Conservation (phyloP, 2,888 invertebrate genomes). For the Ptychoptera albimana region DNA sequence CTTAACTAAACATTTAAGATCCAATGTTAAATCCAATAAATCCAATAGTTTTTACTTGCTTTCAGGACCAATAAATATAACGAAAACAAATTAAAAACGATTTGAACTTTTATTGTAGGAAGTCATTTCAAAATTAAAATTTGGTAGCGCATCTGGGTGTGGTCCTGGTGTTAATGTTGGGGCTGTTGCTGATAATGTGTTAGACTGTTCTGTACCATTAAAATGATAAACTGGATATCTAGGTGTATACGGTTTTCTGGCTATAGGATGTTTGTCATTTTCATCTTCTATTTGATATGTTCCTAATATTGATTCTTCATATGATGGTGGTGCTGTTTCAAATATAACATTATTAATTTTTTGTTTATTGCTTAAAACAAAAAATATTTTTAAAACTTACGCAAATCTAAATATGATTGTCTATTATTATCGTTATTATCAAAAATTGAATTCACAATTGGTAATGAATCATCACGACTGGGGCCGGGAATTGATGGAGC, state of each 20-base stretch:
- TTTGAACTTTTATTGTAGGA: too few relatives aligned
- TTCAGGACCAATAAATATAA: too few relatives aligned
- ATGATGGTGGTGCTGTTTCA: constrained; percentile 25
- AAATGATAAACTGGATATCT: constrained; percentile 28
- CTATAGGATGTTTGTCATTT: constrained; percentile 21
- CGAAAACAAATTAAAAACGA: too few relatives aligned
- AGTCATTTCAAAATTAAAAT: too few relatives aligned
- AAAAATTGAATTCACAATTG: not conserved
- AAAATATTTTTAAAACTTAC: not conserved
- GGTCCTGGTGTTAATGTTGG: too few relatives aligned
- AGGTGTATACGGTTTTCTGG: constrained; percentile 20
- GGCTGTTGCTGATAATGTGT: too few relatives aligned
- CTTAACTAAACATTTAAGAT: too few relatives aligned
- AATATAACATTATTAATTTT: not conserved
- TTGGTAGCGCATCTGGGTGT: too few relatives aligned
- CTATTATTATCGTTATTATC: not conserved
- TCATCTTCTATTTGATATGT: constrained; percentile 13
- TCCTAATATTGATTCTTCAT: constrained; percentile 28
- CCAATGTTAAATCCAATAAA: too few relatives aligned
- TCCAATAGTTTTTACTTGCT: too few relatives aligned
- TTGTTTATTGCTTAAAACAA: not conserved
- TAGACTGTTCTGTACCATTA: constrained; percentile 8
- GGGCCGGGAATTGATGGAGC: not conserved
- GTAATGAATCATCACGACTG: not conserved
- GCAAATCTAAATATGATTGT: not conserved